Evolutionary conservation across 2,113 vertebrate species (phyloP).

Genomic region (Glareola pratincola): DNA sequence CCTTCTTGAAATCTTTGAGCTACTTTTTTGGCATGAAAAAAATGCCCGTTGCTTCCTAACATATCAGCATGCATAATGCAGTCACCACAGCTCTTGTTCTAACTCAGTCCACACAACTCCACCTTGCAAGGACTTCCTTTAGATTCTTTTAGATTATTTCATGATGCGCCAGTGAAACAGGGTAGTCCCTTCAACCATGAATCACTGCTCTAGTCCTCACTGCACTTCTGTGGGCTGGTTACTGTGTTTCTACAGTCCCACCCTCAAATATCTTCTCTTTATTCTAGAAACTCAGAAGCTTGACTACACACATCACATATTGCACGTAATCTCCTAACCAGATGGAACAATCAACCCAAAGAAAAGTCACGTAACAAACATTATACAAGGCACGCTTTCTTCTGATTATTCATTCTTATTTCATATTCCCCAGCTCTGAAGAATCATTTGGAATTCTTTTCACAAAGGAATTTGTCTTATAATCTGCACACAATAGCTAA

Average conservation of each 20-base stretch:
- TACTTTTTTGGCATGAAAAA: not conserved
- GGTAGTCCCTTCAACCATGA: not conserved
- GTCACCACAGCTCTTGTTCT: not conserved
- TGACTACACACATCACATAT: not conserved
- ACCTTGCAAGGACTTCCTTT: not conserved
- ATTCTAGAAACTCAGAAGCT: not conserved
- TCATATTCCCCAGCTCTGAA: not conserved
- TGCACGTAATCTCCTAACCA: not conserved
- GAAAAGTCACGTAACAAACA: not conserved
- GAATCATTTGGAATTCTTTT: not conserved
- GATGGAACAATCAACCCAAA: not conserved
- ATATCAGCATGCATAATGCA: not conserved
- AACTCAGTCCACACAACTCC: not conserved
- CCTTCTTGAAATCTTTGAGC: not conserved
- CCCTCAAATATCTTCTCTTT: not conserved
- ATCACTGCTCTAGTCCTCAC: not conserved
- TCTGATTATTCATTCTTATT: not conserved
- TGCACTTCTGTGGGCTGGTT: not conserved
- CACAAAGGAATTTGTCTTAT: not conserved
- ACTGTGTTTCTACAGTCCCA: not conserved
- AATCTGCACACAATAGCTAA: not conserved
- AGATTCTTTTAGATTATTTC: not conserved
- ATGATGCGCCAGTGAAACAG: not conserved
- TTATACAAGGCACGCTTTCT: not conserved
- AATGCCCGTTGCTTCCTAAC: not conserved